phyloP scores from a whole-genome alignment of 2,797 vertebrate genomes.

The Hypotaenidia okinawae region DNA sequence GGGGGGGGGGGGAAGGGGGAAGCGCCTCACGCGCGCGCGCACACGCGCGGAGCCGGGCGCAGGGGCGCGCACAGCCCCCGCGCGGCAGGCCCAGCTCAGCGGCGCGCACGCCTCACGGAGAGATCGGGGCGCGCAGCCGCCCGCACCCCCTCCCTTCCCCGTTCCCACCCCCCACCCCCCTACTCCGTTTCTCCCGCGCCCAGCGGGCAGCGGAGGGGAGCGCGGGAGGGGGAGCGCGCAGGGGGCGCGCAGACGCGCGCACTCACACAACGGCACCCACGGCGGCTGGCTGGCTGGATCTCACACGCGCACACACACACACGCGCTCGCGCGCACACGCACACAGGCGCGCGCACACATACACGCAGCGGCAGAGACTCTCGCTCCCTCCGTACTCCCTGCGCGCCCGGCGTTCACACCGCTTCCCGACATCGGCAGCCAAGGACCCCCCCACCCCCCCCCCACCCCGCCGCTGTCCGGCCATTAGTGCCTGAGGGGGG shows the following conservation, averaged over 20 bases:
- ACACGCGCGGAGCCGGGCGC: not conserved
- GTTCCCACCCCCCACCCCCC: too few relatives aligned
- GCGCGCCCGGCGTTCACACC: conserved; percentile 80
- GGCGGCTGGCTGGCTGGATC: not conserved
- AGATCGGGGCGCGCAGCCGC: not conserved
- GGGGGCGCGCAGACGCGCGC: not conserved
- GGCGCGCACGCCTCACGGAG: not conserved
- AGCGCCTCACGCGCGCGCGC: not conserved
- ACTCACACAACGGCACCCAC: not conserved
- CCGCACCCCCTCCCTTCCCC: not conserved
- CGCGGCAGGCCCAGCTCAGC: not conserved
- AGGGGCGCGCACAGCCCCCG: not conserved
- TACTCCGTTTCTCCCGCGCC: not conserved
- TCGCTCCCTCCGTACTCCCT: conserved; percentile 75
- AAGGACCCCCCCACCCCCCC: conserved; percentile 55
- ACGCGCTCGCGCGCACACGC: not conserved
- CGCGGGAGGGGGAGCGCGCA: not conserved
- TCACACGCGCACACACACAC: not conserved
- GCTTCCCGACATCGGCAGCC: conserved; percentile 83
- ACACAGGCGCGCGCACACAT: not conserved
- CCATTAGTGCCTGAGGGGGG: conserved; percentile 72
- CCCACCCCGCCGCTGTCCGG: conserved; percentile 63
- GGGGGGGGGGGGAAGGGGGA: too few relatives aligned
- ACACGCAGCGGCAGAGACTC: conserved; percentile 29
- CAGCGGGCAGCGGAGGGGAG: not conserved